Evolutionary conservation across 2,113 vertebrate genomes (phyloP).

Genomic region (Chlorocebus sabaeus): DNA sequence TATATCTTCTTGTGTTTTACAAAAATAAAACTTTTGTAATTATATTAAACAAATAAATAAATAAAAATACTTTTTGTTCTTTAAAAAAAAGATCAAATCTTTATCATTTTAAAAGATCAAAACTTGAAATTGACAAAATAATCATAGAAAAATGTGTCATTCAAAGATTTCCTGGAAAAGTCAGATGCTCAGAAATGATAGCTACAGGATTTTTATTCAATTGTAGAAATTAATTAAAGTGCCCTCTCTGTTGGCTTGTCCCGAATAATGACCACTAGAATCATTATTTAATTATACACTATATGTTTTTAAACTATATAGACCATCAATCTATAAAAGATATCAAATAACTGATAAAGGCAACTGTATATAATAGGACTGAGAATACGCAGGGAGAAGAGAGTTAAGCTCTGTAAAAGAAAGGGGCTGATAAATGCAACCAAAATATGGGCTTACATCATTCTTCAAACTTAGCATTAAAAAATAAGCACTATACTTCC

Average conservation of each 20-base stretch:
- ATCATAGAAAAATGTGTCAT: neutral
- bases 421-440: neutral
- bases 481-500: neutral
- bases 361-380: neutral
- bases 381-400: neutral
- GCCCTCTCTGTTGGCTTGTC: neutral
- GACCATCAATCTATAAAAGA: neutral
- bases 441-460: neutral
- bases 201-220: neutral
- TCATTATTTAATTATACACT: neutral
- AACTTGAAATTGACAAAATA: neutral
- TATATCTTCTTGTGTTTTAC: no score
- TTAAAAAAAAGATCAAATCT: neutral
- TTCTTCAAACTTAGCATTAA: neutral
- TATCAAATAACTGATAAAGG: neutral
- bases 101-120: neutral
- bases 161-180: neutral
- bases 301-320: neutral
- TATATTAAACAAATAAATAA: no score
- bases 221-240: neutral
- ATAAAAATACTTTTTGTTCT: neutral
- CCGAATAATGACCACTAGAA: neutral
- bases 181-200: neutral
- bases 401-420: neutral
- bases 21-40: no score